Evolutionary conservation across 2,113 vertebrate species (phyloP), one percentile per base, ranked within the genome.

Genomic region (Lepus timidus): DNA sequence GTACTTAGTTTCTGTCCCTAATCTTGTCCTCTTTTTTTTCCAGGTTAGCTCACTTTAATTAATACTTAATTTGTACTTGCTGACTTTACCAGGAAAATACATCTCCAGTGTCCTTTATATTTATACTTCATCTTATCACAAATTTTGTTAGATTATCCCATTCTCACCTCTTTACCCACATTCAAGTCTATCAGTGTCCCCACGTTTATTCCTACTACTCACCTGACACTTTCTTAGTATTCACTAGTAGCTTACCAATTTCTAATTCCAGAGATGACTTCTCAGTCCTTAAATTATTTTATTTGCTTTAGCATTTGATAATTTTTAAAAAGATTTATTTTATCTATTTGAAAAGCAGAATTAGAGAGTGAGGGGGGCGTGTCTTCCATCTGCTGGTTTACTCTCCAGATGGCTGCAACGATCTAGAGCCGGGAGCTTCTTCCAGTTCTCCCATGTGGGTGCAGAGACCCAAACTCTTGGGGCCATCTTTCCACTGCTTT

Each of bases 121-220:
- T 91, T 94, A 29, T 29, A 89, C 20, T 81, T 55, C 71, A 17
- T 88, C 51, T 5, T 19, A 8, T 81, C 49, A 79, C 67, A 75
- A 74, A 64, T 64, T 91, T 2, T 75, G 27, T 88, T 85, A 2
- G 33, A 36, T 92, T 96, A 79, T 90, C 80, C 14, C 62, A 31
- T 92, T 96, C 25, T 93, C 14, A 65, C 31, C 29, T 90, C 29
- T 92, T 81, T 93, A 51, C 71, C 90, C 87, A 70, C 91, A 85
- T 33, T 90, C n/a, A 11, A 6, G 20, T 64, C 6, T 84, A 0
- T 85, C 11, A 58, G 51, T 80, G 10, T 74, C 29, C 10, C 73
- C 64, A 3, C 83, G 22, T 73, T 62, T 67, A 82, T 95, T 89
- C 20, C 58, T 71, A 44, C 52, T 74, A 39, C 65, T 70, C 4